Evolutionary conservation across 2,113 vertebrate genomes (phyloP), one percentile per base, ranked within the genome.

Genomic region (Neotragus pygmaeus): DNA sequence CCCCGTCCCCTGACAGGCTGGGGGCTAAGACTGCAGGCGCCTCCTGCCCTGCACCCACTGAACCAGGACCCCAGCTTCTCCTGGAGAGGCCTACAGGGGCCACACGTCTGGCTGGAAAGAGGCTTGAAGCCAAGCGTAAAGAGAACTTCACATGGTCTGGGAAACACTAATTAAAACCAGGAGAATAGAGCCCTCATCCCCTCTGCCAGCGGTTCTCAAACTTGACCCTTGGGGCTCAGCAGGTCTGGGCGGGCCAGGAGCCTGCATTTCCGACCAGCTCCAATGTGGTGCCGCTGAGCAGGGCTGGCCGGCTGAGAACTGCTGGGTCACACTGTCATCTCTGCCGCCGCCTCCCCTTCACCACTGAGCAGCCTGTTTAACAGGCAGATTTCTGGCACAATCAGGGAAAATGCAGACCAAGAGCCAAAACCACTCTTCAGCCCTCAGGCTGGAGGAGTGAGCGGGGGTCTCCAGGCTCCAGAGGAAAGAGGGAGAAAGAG

Each of bases 361-460:
- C 55, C 82, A 88, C 57, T 12, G 39, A 25, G 43, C 78, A 90
- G 85, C 16, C 49, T 16, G 78, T 53, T 64, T 60, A 70, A 62
- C 33, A 27, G 92, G 73, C 30, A 90, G 53, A 43, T 62, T 88
- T 36, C 49, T 88, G 83, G 77, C 88, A 84, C 43, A 60, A 13
- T n/a, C 45, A 94, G 47, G 88, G 88, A 89, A 94, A 92, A 73
- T 55, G 28, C 6, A 89, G 84, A 58, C 45, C 39, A 75, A 60
- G 70, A 86, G 70, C 70, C 84, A 90, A 83, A 57, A 80, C 49
- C 23, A 30, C 83, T 66, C 58, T 30, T 49, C 28, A 93, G 75
- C 90, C 33, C 33, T 33, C 2, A 7, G 81, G 62, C 39, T 64
- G 36, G 73, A 3, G 47, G 30, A 77, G 47, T 55, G 47, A 75